Base-by-base conservation (phyloP, 2,113 vertebrate genomes). In the Pampusana beccarii region DNA sequence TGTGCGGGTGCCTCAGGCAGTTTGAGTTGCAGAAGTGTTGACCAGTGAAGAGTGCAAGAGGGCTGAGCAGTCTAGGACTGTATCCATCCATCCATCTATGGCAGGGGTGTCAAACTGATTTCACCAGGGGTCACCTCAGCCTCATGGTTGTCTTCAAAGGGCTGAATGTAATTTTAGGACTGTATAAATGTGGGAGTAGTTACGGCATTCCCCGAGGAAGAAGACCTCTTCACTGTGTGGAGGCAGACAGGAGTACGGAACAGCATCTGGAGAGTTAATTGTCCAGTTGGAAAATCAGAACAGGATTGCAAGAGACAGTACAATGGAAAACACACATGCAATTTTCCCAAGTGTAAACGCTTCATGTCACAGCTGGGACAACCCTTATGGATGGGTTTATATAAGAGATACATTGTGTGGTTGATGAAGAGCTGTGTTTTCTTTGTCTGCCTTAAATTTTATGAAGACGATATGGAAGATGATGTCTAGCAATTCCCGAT, bases 381-480 rank as follows among this genome's bases (percentile, higher is more conserved):
- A 15, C 17, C 5, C 33, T 86, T 67, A 51, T 13, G 33, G 69
- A 71, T 65, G 61, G 38, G 18, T 89, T 89, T 70, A 42, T n/a
- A 48, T 60, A 72, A 80, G 40, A 83, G 72, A 42, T 31, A 29
- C 2, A 42, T 54, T 54, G 25, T 54, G 38, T 56, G 19, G 21
- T 21, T 8, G 2, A 31, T 71, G 33, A 48, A 90, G 26, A 74
- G 64, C 56, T 0, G 0, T 66, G 24, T 60, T 93, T 90, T 73
- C 56, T 77, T 90, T 29, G 31, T 82, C 84, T 87, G 65, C 60
- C 62, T 80, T 80, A 33, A 83, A 74, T 92, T 90, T 88, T 94
- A n/a, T 17, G 16, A 80, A 44, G n/a, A 67, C 18, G 23, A 34
- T 78, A 16, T 51, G 56, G 34, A 83, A 66, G 75, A 88, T 26